These are phyloP conservation scores for Melanaphis sacchari DNA, from an alignment of 1,140 invertebrate genomes.

Conservation along the genomic window DNA sequence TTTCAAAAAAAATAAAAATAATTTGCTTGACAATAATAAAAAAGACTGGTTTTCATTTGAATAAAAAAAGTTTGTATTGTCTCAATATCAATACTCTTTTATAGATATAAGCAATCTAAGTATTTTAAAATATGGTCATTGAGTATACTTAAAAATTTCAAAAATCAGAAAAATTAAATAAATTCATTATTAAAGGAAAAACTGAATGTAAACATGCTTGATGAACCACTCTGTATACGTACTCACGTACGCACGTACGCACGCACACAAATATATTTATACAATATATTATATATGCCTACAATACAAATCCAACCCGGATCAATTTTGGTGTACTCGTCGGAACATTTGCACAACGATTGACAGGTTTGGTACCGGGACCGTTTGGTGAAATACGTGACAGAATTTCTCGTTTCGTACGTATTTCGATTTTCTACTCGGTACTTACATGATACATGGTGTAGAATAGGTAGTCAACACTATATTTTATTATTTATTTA, in stretches of 20 bases:
- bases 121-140: not conserved
- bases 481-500: not conserved
- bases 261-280: too few relatives aligned
- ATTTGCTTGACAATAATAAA: too few relatives aligned
- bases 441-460: not conserved
- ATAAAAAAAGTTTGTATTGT: not conserved
- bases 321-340: not conserved
- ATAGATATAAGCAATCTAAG: not conserved
- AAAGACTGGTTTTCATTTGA: not conserved
- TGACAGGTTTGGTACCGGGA: slow-evolving; percentile 2
- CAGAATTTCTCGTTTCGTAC: slow-evolving; percentile 8
- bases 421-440: not conserved
- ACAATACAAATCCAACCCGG: not conserved
- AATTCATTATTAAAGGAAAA: not conserved
- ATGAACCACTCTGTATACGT: not conserved
- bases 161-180: not conserved
- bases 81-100: too few relatives aligned
- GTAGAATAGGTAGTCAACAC: not conserved
- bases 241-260: too few relatives aligned
- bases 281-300: not conserved
- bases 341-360: not conserved
- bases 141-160: not conserved
- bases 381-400: not conserved
- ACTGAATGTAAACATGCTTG: too few relatives aligned
- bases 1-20: too few relatives aligned